Conservation (phyloP, 2,797 vertebrate species). For the Astyanax mexicanus region DNA sequence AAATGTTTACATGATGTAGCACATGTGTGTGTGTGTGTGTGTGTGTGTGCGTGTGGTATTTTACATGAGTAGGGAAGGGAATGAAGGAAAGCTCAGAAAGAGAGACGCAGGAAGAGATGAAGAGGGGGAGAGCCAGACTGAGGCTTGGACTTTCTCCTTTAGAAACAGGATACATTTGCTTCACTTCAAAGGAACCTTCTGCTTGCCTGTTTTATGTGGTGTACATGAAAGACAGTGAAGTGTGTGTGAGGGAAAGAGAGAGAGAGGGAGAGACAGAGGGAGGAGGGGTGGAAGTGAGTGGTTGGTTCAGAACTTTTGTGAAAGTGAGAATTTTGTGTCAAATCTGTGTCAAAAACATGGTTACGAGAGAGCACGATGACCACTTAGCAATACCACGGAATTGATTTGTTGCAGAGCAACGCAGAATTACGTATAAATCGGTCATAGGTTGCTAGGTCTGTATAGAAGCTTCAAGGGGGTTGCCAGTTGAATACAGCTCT, state of each 20-base stretch:
- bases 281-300: too few relatives aligned
- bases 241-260: not conserved
- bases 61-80: not conserved
- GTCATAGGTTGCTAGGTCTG: too few relatives aligned
- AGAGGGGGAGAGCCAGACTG: slow-evolving; percentile 1
- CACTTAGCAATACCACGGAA: too few relatives aligned
- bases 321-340: too few relatives aligned
- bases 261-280: not conserved
- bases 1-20: slow-evolving; percentile 2
- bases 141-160: slow-evolving; percentile 23
- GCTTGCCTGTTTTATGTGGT: slow-evolving; percentile 32
- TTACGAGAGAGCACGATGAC: too few relatives aligned
- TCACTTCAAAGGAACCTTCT: slow-evolving; percentile 42
- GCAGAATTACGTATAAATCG: too few relatives aligned
- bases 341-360: too few relatives aligned
- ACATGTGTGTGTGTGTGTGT: too few relatives aligned
- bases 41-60: slow-evolving; percentile 15
- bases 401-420: too few relatives aligned
- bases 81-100: not conserved
- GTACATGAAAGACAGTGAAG: not conserved
- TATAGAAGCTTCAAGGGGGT: too few relatives aligned
- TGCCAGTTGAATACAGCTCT: too few relatives aligned
- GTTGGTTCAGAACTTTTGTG: too few relatives aligned
- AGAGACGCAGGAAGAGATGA: not conserved
- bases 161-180: slow-evolving; percentile 41